Conservation (phyloP, 2,888 invertebrate species). For the Idaea aversata region DNA sequence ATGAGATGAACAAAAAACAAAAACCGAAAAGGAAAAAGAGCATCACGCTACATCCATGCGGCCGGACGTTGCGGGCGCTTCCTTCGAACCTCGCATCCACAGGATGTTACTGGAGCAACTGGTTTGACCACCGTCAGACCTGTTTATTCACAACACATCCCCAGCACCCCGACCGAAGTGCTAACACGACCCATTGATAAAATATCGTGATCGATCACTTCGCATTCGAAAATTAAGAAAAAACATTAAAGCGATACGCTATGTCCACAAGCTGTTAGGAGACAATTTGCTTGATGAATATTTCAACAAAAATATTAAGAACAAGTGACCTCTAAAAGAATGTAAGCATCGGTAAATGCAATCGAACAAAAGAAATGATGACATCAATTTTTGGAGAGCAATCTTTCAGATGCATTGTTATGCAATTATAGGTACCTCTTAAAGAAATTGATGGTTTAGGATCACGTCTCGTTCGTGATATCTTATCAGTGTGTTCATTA, state of each 20-base stretch:
- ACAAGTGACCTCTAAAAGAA: not conserved
- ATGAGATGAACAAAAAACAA: slow-evolving; percentile 80
- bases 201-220: slow-evolving; percentile 6
- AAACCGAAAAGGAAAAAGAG: slow-evolving; percentile 74
- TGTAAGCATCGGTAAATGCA: slow-evolving; percentile 28
- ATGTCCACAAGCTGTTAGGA: not conserved
- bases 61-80: slow-evolving; percentile 80
- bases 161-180: slow-evolving; percentile 27
- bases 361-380: slow-evolving; percentile 65
- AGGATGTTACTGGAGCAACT: slow-evolving; percentile 58
- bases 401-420: slow-evolving; percentile 46
- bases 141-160: slow-evolving; percentile 21
- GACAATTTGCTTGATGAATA: not conserved
- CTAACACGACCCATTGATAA: slow-evolving; percentile 29
- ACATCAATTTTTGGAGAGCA: slow-evolving; percentile 50
- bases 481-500: slow-evolving; percentile 12
- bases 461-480: slow-evolving; percentile 24
- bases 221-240: slow-evolving; percentile 6
- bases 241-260: slow-evolving; percentile 3
- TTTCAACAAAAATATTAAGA: not conserved
- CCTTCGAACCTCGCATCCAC: slow-evolving; percentile 69
- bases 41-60: slow-evolving; percentile 78
- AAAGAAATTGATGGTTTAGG: slow-evolving; percentile 17
- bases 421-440: slow-evolving; percentile 33
- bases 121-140: slow-evolving; percentile 35